phyloP scores from a whole-genome alignment of 2,113 vertebrate genomes.

The Thunnus maccoyii region DNA sequence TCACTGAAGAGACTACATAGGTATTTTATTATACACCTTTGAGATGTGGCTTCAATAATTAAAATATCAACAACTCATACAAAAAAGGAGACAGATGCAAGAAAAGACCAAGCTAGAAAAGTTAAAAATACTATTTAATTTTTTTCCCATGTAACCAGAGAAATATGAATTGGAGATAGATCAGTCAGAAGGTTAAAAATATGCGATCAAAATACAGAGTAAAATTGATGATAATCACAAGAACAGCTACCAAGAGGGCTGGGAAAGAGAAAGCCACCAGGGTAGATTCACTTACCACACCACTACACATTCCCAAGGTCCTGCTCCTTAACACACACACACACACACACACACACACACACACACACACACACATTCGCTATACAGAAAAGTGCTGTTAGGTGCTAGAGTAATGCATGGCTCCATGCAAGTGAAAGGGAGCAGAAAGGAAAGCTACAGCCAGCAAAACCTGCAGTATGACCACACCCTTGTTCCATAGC shows the following conservation, averaged over 20 bases:
- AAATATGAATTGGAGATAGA: slow-evolving; percentile 37
- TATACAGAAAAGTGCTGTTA: slow-evolving; percentile 23
- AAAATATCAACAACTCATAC: background rate
- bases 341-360: background rate
- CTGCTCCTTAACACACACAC: slow-evolving; percentile 25
- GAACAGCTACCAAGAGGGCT: slow-evolving; percentile 37
- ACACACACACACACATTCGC: slow-evolving; percentile 9
- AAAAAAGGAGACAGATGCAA: background rate
- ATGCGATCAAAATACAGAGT: slow-evolving; percentile 40
- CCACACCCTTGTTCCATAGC: slow-evolving; percentile 9
- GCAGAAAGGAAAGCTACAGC: background rate
- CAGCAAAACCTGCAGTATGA: background rate
- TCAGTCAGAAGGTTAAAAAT: slow-evolving; percentile 38
- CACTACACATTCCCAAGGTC: slow-evolving; percentile 49
- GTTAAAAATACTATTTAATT: slow-evolving; percentile 19
- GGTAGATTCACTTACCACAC: slow-evolving; percentile 52
- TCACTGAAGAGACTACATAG: background rate
- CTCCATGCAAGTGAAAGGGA: too few relatives aligned
- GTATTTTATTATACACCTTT: too few relatives aligned
- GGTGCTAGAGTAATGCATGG: slow-evolving; percentile 7
- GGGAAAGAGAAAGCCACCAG: slow-evolving; percentile 55
- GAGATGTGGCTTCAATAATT: background rate
- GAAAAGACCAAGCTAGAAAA: background rate
- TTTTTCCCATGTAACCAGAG: slow-evolving; percentile 10
- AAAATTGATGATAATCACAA: slow-evolving; percentile 57